A percentile compares a stretch with the other conserved stretches of the same genome.
Evolutionary conservation across 2,113 vertebrate species (phyloP).

Genomic region (Sarotherodon lohbergeri): DNA sequence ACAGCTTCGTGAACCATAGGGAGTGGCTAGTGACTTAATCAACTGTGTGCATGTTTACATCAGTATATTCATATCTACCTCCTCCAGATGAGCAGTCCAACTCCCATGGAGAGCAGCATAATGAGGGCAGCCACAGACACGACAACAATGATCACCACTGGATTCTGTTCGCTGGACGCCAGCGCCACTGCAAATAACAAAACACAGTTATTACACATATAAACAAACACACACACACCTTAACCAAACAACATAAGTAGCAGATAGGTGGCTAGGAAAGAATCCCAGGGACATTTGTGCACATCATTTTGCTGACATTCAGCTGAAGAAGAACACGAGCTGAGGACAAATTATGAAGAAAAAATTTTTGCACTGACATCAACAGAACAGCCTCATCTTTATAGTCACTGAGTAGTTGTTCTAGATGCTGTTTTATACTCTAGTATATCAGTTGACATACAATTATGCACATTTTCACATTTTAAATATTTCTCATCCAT

Average conservation of each 20-base stretch:
- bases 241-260: accelerated
- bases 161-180: slow-evolving; percentile 83
- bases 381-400: neutral
- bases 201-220: neutral
- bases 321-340: neutral
- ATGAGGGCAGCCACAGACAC: slow-evolving; percentile 80
- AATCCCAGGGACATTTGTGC: neutral
- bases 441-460: neutral
- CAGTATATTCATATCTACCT: slow-evolving; percentile 67
- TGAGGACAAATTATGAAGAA: neutral
- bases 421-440: neutral
- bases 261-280: neutral
- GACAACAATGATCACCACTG: slow-evolving; percentile 77
- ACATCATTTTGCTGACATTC: neutral
- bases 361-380: accelerated
- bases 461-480: neutral
- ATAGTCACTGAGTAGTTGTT: neutral
- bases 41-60: neutral
- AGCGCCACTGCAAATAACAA: slow-evolving; percentile 68
- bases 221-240: neutral
- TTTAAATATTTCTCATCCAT: accelerated
- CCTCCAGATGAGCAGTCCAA: slow-evolving; percentile 80
- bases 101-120: slow-evolving; percentile 78
- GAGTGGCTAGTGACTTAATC: neutral
- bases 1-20: neutral